Base-by-base conservation (phyloP, 2,113 vertebrate species). In the Ptilonorhynchus violaceus region DNA sequence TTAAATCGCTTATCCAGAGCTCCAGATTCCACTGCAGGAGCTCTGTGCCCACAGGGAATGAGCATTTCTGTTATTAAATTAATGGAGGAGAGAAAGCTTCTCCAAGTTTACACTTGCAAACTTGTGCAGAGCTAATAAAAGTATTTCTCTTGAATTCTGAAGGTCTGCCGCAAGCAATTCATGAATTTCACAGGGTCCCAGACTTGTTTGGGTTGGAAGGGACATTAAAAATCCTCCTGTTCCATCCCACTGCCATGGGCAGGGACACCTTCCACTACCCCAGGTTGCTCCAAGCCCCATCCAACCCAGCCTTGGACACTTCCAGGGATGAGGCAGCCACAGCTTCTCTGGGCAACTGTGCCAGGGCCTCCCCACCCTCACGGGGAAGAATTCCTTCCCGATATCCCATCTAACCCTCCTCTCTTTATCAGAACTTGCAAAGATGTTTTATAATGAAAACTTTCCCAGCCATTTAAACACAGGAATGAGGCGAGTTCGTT, bases 321-420 rank as follows among this genome's bases (percentile, higher is more conserved):
- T 0, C 55, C 70, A 83, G 70, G 62, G 70, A 15, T 83, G 53
- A 28, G 16, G 39, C 39, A 68, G 28, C 46, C 69, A 4, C 52
- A 59, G 44, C 60, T 46, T 0, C 52, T 46, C 52, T 67, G 68
- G 42, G 42, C 4, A 72, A n/a, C 1, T 42, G 11, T 70, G 23
- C 74, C 56, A 70, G 47, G 15, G 6, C 11, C n/a, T 64, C 0
- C 3, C 25, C 31, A 44, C 33, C 33, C 28, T 67, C 22, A 0
- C 12, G 74, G 52, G 10, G 8, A 24, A 4, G 3, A 62, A 67
- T n/a, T 82, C 0, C 30, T 18, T 0, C 52, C 52, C 24, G 27
- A 1, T 1, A n/a, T 44, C 23, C 30, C 30, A 28, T 30, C 28
- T 31, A 18, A 25, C 9, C 23, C 24, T 75, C 13, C n/a, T 21